These are phyloP conservation scores for Felis catus DNA, from an alignment of 2,113 vertebrate species.

Conservation along the genomic window F.catus_Fca126_mat1.0 CM031412.1:180741001-180741500, in stretches of 20 bases:
- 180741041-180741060: conserved; percentile 60
- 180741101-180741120: conserved; percentile 36
- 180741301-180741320: not conserved
- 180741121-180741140: conserved; percentile 54
- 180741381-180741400: not conserved
- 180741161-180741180: conserved; percentile 1
- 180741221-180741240: not conserved
- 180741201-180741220: not conserved
- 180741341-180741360: not conserved
- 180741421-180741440: not conserved
- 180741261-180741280: not conserved
- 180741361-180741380: not conserved
- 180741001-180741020: conserved; percentile 54
- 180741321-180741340: conserved; percentile 12
- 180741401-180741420: not conserved
- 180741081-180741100: conserved; percentile 71
- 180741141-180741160: conserved; percentile 11
- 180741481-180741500: not conserved
- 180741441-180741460: not conserved
- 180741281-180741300: not conserved
- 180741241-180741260: not conserved
- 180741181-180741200: not conserved
- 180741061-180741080: conserved; percentile 62
- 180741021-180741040: conserved; percentile 44
- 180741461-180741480: not conserved